Evolutionary conservation across 1,140 invertebrate species (phyloP), one percentile per base, ranked within the genome.

Genomic region (Pachypsylla venusta): DNA sequence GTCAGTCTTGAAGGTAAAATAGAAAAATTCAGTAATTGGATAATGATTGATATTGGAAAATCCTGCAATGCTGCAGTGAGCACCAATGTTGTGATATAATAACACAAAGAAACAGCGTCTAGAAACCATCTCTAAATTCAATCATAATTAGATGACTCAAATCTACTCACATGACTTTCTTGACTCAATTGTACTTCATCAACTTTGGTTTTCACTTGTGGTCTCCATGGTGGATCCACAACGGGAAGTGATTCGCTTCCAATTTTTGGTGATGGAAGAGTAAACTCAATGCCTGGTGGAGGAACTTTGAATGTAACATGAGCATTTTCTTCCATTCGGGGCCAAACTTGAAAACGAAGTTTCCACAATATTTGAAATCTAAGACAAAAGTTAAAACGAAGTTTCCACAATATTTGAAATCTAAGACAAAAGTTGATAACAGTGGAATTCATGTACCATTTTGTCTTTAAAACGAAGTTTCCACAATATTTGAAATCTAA

Each of bases 181-280:
- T 99, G 93, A 74, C 94, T 98, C n/a, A 98, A 81, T 0, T 94
- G 95, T 59, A 98, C 93, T 76, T 98, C 95, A 77, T 99, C 94
- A 25, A 99, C 93, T 75, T 98, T 98, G 1, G 92, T 92, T 73
- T 97, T 97, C 14, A 93, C 89, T 69, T 93, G 85, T 1, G 97
- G 92, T 80, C 93, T 92, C 96, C 96, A 99, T 0, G 96, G 95
- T 19, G 97, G 94, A 77, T 99, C 96, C 0, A 98, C 90, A 1
- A 98, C 92, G 1, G 90, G 87, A 59, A 93, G 73, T 26, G 86
- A 90, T 70, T 95, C 91, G 22, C 93, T 89, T 4, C 96, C 96
- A 64, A 99, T 98, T 72, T 96, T 95, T 0, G 97, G 97, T 0
- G 95, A 99, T 0, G 96, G 96, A 16, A 99, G 73, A 1, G 95